Conservation (phyloP, 2,888 invertebrate species). For the Cylloceria caligata region DNA sequence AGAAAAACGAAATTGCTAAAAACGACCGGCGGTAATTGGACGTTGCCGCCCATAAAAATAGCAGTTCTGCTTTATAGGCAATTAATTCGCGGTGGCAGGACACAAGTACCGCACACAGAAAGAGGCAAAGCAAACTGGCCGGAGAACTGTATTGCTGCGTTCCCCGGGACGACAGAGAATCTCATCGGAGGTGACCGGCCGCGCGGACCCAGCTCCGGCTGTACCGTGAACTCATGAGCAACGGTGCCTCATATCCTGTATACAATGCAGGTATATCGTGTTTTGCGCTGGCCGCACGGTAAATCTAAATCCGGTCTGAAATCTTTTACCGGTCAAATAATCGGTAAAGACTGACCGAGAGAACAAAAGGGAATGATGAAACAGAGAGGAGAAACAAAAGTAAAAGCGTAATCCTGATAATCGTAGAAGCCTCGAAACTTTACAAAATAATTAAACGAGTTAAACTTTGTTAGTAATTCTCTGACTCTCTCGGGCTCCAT, state of each 20-base stretch:
- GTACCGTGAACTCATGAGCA: constrained; percentile 51
- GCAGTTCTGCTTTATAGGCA: constrained; percentile 82
- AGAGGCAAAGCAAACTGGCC: constrained; percentile 15
- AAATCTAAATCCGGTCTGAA: constrained; percentile 50
- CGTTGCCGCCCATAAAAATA: constrained; percentile 80
- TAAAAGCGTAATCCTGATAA: constrained; percentile 27
- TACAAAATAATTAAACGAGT: constrained; percentile 48
- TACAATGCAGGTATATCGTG: constrained; percentile 34
- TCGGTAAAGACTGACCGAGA: background rate
- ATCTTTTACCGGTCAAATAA: constrained; percentile 26
- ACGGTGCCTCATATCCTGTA: constrained; percentile 1
- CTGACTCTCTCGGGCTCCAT: background rate
- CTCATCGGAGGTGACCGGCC: constrained; percentile 39
- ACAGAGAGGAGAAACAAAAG: constrained; percentile 13
- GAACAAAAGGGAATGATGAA: background rate
- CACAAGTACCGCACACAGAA: constrained; percentile 60
- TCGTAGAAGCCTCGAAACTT: constrained; percentile 29
- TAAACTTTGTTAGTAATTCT: constrained; percentile 50
- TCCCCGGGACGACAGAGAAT: constrained; percentile 51
- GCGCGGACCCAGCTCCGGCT: constrained; percentile 11
- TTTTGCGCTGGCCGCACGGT: constrained; percentile 42
- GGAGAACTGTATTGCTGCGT: constrained; percentile 37
- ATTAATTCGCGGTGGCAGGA: constrained; percentile 78
- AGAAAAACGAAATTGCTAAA: constrained; percentile 74
- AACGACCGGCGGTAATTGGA: constrained; percentile 79